These are phyloP conservation scores for Pilophorus perplexus DNA, from an alignment of 2,888 invertebrate species.

Conservation along the genomic window DNA sequence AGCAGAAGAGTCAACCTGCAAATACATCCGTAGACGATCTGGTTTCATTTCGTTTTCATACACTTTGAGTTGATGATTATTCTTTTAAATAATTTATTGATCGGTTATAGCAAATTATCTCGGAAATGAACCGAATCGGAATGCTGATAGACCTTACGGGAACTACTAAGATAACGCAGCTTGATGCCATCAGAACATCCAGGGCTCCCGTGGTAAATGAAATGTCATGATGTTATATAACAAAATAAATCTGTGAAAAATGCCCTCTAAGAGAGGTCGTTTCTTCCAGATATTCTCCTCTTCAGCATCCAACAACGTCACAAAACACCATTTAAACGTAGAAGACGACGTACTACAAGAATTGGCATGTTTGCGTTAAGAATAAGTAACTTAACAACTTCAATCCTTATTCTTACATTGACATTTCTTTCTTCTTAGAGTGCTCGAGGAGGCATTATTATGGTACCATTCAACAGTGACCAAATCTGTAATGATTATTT, in stretches of 20 bases:
- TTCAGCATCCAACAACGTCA: conserved; percentile 3
- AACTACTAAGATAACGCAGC: background rate
- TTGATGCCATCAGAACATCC: background rate
- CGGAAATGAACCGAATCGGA: conserved; percentile 36
- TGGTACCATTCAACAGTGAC: background rate
- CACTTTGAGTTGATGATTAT: no score
- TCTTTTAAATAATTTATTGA: no score
- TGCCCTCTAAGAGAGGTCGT: no score
- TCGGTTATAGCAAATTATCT: no score
- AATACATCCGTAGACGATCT: no score
- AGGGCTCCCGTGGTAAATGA: conserved; percentile 14
- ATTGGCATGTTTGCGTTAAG: background rate
- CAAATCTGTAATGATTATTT: background rate
- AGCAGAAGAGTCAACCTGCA: no score
- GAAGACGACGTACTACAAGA: background rate
- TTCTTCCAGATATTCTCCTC: conserved; percentile 4
- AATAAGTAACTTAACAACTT: no score
- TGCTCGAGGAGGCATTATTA: background rate
- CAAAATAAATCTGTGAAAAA: background rate
- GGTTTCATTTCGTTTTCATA: no score
- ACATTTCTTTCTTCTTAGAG: background rate
- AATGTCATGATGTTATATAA: no score
- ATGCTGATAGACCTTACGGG: conserved; percentile 25
- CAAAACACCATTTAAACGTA: background rate
- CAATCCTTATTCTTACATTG: no score